Percentiles rank a stretch among this genome's conserved stretches.
Conservation (phyloP, 2,797 vertebrate genomes). For the Eulemur rubriventer region DNA sequence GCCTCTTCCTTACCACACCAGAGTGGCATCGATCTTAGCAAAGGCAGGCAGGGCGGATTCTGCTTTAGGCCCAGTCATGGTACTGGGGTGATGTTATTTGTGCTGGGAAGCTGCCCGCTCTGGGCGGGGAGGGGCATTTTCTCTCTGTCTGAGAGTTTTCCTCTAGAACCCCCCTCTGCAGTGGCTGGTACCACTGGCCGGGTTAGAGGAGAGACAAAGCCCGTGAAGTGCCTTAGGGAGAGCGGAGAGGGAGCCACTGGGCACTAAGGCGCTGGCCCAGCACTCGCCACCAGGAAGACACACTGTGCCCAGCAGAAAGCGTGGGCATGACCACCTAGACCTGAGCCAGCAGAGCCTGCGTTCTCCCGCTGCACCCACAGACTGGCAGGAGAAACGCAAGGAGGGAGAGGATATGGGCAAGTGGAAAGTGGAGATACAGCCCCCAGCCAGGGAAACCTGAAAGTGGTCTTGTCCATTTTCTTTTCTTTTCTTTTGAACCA, state of each 20-base stretch:
- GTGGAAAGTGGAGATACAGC: fast-evolving
- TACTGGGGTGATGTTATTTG: neutral
- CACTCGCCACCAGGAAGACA: neutral
- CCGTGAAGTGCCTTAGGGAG: neutral
- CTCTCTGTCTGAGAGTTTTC: neutral
- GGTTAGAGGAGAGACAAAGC: neutral
- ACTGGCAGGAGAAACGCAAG: fast-evolving
- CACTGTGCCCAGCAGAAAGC: neutral
- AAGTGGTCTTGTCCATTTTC: neutral
- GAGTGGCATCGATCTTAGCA: no score
- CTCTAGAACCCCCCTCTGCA: neutral
- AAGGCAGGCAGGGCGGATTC: fast-evolving
- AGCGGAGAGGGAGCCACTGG: neutral
- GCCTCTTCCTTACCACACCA: neutral
- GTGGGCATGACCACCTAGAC: fast-evolving
- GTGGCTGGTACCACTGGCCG: neutral
- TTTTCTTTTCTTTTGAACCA: neutral
- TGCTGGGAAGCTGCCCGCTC: neutral
- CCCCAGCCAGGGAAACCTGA: neutral
- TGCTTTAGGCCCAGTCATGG: fast-evolving
- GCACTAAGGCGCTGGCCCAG: fast-evolving
- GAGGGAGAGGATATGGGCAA: neutral
- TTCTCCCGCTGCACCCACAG: neutral
- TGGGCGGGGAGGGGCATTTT: neutral
- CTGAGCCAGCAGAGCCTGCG: neutral